A percentile compares a stretch with the other conserved stretches of the same genome.
Evolutionary conservation across 1,140 invertebrate genomes (phyloP).

Genomic region (Drepana arcuata): DNA sequence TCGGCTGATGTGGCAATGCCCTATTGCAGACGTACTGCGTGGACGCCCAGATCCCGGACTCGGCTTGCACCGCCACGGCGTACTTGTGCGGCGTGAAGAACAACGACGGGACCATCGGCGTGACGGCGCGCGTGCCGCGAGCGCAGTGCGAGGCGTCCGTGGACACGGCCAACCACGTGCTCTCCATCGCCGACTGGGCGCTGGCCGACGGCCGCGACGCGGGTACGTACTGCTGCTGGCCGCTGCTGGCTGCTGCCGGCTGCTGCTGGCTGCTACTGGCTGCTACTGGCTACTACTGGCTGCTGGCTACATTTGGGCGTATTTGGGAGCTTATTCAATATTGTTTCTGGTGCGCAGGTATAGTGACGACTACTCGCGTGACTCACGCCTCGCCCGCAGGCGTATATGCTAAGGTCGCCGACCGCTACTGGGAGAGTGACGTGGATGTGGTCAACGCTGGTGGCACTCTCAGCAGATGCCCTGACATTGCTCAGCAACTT

Average conservation of each 20-base stretch:
- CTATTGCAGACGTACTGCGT: constrained; percentile 85
- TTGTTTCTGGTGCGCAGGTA: constrained; percentile 72
- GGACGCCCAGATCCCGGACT: constrained; percentile 83
- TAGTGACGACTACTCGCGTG: constrained; percentile 85
- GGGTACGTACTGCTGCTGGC: constrained; percentile 7
- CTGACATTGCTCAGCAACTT: constrained; percentile 71
- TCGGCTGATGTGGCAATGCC: too few species aligned
- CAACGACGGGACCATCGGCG: constrained; percentile 83
- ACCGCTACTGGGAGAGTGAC: constrained; percentile 86
- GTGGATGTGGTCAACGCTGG: constrained; percentile 62
- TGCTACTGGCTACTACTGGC: constrained; percentile 3
- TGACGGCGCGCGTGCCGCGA: constrained; percentile 75
- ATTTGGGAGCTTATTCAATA: too few species aligned
- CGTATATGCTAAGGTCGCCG: constrained; percentile 81
- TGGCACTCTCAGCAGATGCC: constrained; percentile 31
- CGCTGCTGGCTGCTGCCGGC: background rate
- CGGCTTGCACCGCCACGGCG: constrained; percentile 84
- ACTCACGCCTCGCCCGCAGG: constrained; percentile 85
- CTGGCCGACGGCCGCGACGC: constrained; percentile 75
- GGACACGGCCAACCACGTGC: constrained; percentile 68
- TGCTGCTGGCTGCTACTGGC: constrained; percentile 2
- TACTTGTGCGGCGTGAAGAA: constrained; percentile 87
- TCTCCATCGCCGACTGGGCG: constrained; percentile 81
- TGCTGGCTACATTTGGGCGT: too few species aligned
- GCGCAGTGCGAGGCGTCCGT: constrained; percentile 73